Evolutionary conservation across 2,797 vertebrate species (phyloP), one percentile per base, ranked within the genome.

Genomic region (Cyclopterus lumpus): DNA sequence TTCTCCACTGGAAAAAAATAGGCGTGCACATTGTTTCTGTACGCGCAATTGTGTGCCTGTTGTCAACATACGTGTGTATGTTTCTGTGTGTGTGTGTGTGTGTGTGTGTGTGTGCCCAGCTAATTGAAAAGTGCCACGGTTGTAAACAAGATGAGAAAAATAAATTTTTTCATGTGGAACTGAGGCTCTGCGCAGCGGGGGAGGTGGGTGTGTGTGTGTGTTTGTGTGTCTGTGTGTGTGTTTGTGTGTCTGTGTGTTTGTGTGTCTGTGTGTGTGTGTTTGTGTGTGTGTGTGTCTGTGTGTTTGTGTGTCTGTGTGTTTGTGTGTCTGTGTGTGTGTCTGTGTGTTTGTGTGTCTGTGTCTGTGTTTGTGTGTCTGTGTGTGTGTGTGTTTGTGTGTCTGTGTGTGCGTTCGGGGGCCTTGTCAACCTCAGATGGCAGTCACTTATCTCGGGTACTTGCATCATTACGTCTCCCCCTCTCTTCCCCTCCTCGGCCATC

Each of bases 91-190:
- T 67, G 58, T 59, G 26, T 74, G 16, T 61, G 49, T 57, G n/a
- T 66, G 28, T 14, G 12, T 51, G 53, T 46, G 18, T 15, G 12
- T 32, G 20, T 49, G 67, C 74, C 58, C 64, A 71, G 79, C 79
- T 89, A 88, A 89, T 89, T 86, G 89, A 91, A 91, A 89, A 87
- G 71, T 81, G 80, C 67, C 76, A 72, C 57, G 70, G 79, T 77
- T 80, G 88, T 89, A 89, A 90, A 90, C 86, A 91, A 87, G 82
- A 73, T 30, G 72, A 72, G 72, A 65, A 83, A 64, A 76, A 58
- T 61, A 75, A n/a, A n/a, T n/a, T 83, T 83, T 75, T 75, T 86
- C 72, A 82, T 72, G 82, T 75, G 53, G 58, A 73, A 58, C 75
- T 8, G 63, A 20, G 38, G 53, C 60, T 71, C 44, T 64, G 36